These are phyloP conservation scores for Troides aeacus DNA, from an alignment of 2,888 invertebrate genomes.

Conservation along the genomic window DNA sequence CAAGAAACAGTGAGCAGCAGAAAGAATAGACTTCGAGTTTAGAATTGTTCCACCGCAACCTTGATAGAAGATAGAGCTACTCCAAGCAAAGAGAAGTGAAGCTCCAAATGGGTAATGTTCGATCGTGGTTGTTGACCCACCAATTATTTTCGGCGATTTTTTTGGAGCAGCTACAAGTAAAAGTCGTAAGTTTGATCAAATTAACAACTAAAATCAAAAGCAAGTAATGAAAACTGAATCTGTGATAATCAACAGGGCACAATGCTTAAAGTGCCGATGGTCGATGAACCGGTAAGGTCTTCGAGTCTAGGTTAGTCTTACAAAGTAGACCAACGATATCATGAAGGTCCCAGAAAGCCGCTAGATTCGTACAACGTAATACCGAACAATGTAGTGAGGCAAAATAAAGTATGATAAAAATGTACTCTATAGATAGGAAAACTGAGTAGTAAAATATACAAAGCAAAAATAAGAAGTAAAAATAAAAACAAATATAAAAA, in stretches of 20 bases:
- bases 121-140: constrained; percentile 46
- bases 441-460: no score
- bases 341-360: no score
- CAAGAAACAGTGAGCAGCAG: constrained; percentile 49
- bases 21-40: constrained; percentile 45
- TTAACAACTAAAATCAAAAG: neutral
- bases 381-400: no score
- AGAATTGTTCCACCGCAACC: constrained; percentile 43
- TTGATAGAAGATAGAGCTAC: constrained; percentile 30
- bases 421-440: no score
- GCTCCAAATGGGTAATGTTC: constrained; percentile 32
- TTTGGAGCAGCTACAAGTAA: constrained; percentile 18
- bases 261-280: no score
- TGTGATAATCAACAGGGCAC: neutral
- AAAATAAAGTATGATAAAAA: no score
- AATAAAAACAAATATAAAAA: no score
- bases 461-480: no score
- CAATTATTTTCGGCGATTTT: constrained; percentile 42
- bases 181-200: neutral
- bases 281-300: no score
- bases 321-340: no score
- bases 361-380: no score
- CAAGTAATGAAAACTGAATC: neutral
- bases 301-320: no score
- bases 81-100: constrained; percentile 36